Evolutionary conservation across 2,888 invertebrate species (phyloP), one percentile per base, ranked within the genome.

Genomic region (Malthinus flaveolus): DNA sequence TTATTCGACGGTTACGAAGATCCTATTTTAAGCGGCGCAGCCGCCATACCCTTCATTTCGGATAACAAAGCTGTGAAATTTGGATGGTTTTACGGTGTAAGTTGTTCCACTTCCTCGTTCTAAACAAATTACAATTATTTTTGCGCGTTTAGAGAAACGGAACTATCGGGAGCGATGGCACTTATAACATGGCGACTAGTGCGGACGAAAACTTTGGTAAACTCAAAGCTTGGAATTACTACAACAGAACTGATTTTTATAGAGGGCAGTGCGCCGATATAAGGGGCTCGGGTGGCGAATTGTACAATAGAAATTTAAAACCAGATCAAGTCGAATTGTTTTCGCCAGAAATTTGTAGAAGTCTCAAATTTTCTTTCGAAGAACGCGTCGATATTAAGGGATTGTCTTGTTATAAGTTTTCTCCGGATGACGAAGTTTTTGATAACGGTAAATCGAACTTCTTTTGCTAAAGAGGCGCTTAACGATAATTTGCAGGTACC

Each of bases 1-100:
- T 80, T 94, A 1, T 91, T 94, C 70, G 87, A 88, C 7, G 95
- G 95, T 0, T 95, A 92, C 73, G 81, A 84, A 1, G 93, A 94
- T 71, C 79, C 84, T 0, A 78, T 93, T 55, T 82, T 95, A 59
- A 84, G 85, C 42, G 75, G 88, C 57, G 87, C 88, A 1, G 83
- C 83, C 63, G 80, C 80, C 64, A 70, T 87, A 46, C 85, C 86
- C 0, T 73, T 84, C 0, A 82, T 83, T 32, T 79, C 61, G 3
- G 31, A 50, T 4, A 55, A 73, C 0, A 83, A 90, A 1, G 86
- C 85, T 0, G 93, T 93, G 71, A 85, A 83, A 69, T 94, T 95
- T 74, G 95, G 91, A 9, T 88, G 93, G 85, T 94, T 95, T 78
- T 93, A 92, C 69, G 82, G 80, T 69, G 86, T 86, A 75, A 72